Base-by-base conservation (phyloP, 1,140 invertebrate genomes). In the Pomacea maculata region DNA sequence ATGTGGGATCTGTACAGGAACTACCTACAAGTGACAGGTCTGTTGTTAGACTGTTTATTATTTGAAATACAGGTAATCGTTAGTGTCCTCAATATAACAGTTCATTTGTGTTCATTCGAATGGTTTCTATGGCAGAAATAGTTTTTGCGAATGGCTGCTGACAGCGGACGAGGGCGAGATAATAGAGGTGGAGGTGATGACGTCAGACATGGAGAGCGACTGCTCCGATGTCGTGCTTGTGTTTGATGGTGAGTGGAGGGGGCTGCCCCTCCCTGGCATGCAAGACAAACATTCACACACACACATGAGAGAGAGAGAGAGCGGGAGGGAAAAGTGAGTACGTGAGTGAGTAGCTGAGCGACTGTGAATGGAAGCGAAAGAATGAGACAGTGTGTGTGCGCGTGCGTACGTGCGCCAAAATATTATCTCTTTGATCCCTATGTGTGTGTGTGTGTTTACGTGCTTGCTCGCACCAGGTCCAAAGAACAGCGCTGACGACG, bases 141-240 rank as follows among this genome's bases (percentile, higher is more conserved):
- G 74, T 55, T 75, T 80, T 75, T 83, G 82, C 70, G 79, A 78
- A 63, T 83, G 80, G 75, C 71, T 78, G 71, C 15, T 83, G 55
- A 65, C 74, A 19, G 82, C 79, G 4, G 74, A 68, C 29, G 71
- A 80, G 34, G 82, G 71, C 12, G 68, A 83, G 29, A 21, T 75
- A 34, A 71, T 83, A 9, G 63, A 21, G 19, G 52, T 80, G n/a
- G 75, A 83, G 21, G 82, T 83, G 12, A 19, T 78, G 14, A 68
- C 74, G 12, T 80, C 82, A 7, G 75, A 76, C 9, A 75, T 83
- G 79, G 79, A 83, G 71, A 57, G 72, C 0, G 82, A 83, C 71
- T 83, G 82, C 65, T 80, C 79, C n/a, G 82, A 83, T 63, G 78
- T 63, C 10, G 82, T 83, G 6, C 67, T 67, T 7, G 82, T 83